Conservation (phyloP, 2,113 vertebrate genomes). For the Turdus rufiventris region DNA sequence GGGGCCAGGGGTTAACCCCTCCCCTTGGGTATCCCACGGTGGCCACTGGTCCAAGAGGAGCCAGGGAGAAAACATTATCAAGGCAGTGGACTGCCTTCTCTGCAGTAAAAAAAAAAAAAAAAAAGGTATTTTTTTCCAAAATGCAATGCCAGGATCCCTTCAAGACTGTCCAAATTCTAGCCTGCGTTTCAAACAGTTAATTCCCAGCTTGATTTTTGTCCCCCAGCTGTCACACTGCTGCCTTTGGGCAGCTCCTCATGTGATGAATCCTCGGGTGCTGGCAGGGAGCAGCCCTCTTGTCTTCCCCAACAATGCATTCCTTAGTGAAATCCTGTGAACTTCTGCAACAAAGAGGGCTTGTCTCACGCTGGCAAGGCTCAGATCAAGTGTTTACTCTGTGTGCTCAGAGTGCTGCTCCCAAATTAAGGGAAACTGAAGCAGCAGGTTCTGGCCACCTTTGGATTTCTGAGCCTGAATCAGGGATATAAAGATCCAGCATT, state of each 20-base stretch:
- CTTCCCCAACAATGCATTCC: neutral
- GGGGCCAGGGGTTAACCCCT: neutral
- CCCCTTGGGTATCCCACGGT: neutral
- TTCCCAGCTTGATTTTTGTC: neutral
- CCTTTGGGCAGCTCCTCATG: neutral
- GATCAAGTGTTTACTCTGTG: neutral
- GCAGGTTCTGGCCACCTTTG: neutral
- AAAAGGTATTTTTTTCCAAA: neutral
- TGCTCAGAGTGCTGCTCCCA: neutral
- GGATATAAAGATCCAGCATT: neutral
- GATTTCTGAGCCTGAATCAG: neutral
- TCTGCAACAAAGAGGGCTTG: slow-evolving; percentile 8
- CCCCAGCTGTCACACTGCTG: neutral
- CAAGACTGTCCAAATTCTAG: neutral
- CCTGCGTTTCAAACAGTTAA: neutral
- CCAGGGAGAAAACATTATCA: neutral
- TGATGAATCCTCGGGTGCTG: neutral
- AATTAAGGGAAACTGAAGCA: neutral
- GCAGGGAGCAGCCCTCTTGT: neutral
- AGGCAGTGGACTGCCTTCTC: rapidly evolving
- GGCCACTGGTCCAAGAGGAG: neutral
- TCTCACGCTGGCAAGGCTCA: neutral
- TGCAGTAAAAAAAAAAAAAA: neutral
- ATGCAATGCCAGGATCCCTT: neutral
- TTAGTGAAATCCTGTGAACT: neutral